phyloP scores from a whole-genome alignment of 2,797 vertebrate species.

The Cyclura pinguis region DNA sequence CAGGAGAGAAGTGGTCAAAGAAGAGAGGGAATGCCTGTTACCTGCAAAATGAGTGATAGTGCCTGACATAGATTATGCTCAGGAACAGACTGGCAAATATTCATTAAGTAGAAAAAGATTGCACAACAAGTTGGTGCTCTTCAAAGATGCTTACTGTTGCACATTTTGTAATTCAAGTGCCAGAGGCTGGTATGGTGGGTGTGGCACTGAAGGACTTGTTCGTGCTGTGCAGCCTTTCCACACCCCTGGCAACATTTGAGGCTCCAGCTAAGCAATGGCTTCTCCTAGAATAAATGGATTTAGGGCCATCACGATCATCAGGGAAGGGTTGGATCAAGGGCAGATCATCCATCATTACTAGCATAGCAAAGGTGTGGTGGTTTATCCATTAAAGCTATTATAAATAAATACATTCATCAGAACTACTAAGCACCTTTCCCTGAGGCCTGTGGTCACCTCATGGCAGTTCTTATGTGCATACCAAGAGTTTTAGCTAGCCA shows the following conservation, averaged over 20 bases:
- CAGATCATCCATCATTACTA: not conserved
- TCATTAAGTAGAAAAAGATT: not conserved
- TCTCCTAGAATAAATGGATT: not conserved
- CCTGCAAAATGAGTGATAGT: not conserved
- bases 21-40: not conserved
- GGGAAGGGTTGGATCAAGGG: not conserved
- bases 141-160: conserved; percentile 14
- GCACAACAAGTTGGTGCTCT: not conserved
- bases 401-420: not conserved
- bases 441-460: not conserved
- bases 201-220: conserved; percentile 6
- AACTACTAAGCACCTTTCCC: not conserved
- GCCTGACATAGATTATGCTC: not conserved
- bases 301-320: not conserved
- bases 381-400: not conserved
- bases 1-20: not conserved
- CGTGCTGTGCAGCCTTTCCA: not conserved
- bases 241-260: not conserved
- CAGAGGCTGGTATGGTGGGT: not conserved
- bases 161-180: not conserved
- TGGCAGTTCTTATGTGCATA: not conserved
- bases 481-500: not conserved
- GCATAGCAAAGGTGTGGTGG: not conserved
- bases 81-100: conserved; percentile 1
- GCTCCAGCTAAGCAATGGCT: not conserved